phyloP scores from a whole-genome alignment of 2,888 invertebrate species.

The Nemurella pictetii region DNA sequence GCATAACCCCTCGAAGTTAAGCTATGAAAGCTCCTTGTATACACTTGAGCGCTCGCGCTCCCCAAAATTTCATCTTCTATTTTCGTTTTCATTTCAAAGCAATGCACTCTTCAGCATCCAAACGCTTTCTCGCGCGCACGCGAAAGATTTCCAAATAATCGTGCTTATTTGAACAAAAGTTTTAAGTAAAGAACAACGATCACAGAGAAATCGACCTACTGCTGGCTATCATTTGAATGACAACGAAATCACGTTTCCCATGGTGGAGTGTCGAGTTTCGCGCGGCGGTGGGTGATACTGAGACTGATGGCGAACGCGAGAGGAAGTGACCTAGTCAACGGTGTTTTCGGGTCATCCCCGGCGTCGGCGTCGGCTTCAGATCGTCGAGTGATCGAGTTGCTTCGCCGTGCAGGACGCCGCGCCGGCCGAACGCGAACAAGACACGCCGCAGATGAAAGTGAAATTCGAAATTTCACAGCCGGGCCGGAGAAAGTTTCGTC shows the following conservation, averaged over 20 bases:
- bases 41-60: neutral
- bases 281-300: neutral
- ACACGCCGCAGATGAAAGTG: constrained; percentile 27
- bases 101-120: neutral
- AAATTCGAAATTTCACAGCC: constrained; percentile 21
- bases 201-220: constrained; percentile 32
- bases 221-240: constrained; percentile 25
- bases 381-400: neutral
- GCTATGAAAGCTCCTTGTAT: neutral
- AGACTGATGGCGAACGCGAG: neutral
- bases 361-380: neutral
- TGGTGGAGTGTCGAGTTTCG: neutral
- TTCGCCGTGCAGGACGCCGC: neutral
- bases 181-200: constrained; percentile 9
- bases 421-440: constrained; percentile 12
- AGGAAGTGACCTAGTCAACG: constrained; percentile 29
- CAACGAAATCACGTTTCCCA: constrained; percentile 6
- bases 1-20: neutral
- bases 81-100: neutral
- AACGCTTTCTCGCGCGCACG: neutral
- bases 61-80: neutral
- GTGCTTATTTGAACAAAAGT: constrained; percentile 23
- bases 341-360: neutral
- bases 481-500: constrained; percentile 9
- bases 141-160: constrained; percentile 13